Percentiles rank a stretch among this genome's conserved stretches.
phyloP scores from a whole-genome alignment of 2,888 invertebrate genomes.

The Pomacea canaliculata region DNA sequence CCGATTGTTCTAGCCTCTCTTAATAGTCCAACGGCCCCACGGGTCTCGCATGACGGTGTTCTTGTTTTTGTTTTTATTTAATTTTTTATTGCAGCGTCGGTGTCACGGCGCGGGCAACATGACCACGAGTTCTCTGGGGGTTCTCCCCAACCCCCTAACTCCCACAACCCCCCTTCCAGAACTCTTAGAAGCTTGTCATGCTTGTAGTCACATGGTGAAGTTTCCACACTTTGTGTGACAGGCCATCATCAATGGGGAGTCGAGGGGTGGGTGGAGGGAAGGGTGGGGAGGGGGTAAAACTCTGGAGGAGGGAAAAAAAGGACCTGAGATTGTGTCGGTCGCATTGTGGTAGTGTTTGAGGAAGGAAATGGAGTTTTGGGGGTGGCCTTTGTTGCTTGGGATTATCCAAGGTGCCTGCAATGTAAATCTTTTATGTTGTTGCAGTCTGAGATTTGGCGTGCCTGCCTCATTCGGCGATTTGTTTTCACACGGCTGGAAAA shows the following conservation, averaged over 20 bases:
- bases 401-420: slow-evolving; percentile 4
- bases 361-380: not conserved
- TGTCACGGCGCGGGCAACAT: no score
- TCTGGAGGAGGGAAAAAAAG: not conserved
- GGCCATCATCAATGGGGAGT: not conserved
- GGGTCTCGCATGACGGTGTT: no score
- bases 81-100: no score
- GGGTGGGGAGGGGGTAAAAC: not conserved
- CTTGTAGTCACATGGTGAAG: slow-evolving; percentile 13
- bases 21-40: no score
- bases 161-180: no score
- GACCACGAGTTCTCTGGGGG: no score
- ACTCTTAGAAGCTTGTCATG: not conserved
- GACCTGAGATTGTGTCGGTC: not conserved
- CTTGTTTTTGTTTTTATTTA: no score
- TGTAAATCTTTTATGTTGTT: slow-evolving; percentile 16
- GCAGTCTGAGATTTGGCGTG: slow-evolving; percentile 3
- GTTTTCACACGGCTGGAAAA: no score
- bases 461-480: not conserved
- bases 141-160: no score
- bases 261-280: not conserved
- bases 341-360: slow-evolving; percentile 9
- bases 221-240: slow-evolving; percentile 9
- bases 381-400: slow-evolving; percentile 8
- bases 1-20: no score